Conservation (phyloP, 2,888 invertebrate species). For the Sympetrum striolatum region DNA sequence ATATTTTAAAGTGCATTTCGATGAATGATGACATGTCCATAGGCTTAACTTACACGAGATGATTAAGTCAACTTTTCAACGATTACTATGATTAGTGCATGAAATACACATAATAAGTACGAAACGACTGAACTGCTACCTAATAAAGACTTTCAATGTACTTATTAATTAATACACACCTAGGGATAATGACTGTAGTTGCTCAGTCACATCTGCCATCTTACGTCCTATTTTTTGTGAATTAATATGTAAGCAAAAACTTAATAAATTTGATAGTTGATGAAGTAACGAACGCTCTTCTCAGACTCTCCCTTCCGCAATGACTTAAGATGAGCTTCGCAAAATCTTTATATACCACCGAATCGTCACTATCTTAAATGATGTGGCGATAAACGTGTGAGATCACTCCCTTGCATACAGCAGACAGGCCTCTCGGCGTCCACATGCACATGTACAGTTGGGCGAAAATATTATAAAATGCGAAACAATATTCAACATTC, state of each 20-base stretch:
- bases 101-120: background rate
- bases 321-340: background rate
- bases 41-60: background rate
- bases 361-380: background rate
- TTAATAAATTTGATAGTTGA: background rate
- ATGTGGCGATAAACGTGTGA: slow-evolving; percentile 37
- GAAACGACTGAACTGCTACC: background rate
- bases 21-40: background rate
- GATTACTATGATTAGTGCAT: background rate
- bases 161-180: slow-evolving; percentile 8
- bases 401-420: slow-evolving; percentile 18
- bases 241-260: background rate
- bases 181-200: slow-evolving; percentile 18
- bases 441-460: slow-evolving; percentile 29
- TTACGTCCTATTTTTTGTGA: background rate
- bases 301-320: background rate
- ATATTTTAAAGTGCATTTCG: background rate
- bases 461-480: background rate
- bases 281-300: background rate
- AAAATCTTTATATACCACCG: background rate
- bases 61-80: background rate
- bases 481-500: background rate
- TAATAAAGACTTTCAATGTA: background rate
- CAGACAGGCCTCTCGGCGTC: slow-evolving; percentile 33
- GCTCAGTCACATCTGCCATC: slow-evolving; percentile 33